Conservation (phyloP, 1,140 invertebrate species). For the Leptonema lineaticorne region DNA sequence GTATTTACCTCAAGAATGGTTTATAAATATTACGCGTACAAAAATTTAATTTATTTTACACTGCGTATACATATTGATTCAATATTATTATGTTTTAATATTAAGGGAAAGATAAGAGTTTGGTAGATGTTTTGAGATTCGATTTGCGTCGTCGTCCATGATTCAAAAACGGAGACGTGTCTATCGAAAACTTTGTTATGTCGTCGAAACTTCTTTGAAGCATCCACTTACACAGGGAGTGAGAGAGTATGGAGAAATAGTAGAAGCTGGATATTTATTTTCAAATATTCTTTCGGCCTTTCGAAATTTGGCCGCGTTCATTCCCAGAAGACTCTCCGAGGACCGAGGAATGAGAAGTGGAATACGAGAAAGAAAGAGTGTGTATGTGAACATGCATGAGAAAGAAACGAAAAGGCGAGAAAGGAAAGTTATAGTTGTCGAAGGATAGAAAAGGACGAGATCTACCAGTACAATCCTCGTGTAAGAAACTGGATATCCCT, state of each 20-base stretch:
- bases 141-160: conserved; percentile 5
- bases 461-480: background rate
- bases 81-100: too few species aligned
- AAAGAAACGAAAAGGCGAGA: too few species aligned
- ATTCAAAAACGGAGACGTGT: background rate
- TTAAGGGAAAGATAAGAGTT: background rate
- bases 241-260: too few species aligned
- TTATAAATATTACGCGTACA: too few species aligned
- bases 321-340: conserved; percentile 17
- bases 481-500: conserved; percentile 23
- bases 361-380: too few species aligned
- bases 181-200: conserved; percentile 10
- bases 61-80: too few species aligned
- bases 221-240: conserved; percentile 12
- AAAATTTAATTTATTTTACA: too few species aligned
- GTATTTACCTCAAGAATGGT: too few species aligned
- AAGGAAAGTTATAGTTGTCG: too few species aligned
- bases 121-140: background rate
- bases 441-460: too few species aligned
- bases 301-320: conserved; percentile 12
- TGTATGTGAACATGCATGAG: too few species aligned
- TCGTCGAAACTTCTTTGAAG: conserved; percentile 3
- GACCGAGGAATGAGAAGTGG: background rate
- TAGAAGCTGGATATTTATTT: conserved; percentile 2
- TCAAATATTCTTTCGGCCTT: conserved; percentile 14